These are phyloP conservation scores for Gymnocephalus cernua DNA, from an alignment of 2,113 vertebrate genomes.

Conservation along the genomic window DNA sequence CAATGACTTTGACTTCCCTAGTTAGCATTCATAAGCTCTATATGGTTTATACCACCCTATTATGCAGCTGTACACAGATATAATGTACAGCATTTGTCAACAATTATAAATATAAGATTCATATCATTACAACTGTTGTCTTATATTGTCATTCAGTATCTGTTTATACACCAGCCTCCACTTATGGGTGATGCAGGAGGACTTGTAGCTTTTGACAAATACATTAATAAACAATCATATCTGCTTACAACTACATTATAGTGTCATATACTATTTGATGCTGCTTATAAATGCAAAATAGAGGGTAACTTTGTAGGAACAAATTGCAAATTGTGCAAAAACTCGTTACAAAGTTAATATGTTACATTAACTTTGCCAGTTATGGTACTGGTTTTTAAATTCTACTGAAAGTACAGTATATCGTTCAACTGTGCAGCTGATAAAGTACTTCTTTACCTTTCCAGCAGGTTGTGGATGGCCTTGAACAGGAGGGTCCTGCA, in stretches of 20 bases:
- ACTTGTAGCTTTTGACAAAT: not conserved
- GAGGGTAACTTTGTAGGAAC: not conserved
- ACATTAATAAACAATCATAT: not conserved
- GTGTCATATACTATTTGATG: not conserved
- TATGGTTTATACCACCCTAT: not conserved
- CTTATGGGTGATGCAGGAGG: not conserved
- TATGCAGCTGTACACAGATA: not conserved
- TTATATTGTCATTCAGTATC: not conserved
- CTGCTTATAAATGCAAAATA: not conserved
- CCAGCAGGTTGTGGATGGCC: slow-evolving; percentile 98
- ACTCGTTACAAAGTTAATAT: too few species aligned
- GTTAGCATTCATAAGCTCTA: not conserved
- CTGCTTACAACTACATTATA: not conserved
- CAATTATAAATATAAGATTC: not conserved
- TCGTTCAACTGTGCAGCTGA: not conserved
- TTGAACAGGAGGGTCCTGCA: slow-evolving; percentile 98
- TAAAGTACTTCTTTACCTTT: slow-evolving; percentile 88
- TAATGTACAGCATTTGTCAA: not conserved
- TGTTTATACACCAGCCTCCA: not conserved
- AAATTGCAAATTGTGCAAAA: not conserved
- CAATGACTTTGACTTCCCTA: not conserved
- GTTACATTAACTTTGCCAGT: not conserved
- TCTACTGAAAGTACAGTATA: not conserved
- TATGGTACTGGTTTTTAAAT: slow-evolving; percentile 14
- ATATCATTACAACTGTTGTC: not conserved